Conservation (phyloP, 2,113 vertebrate genomes). For the Naja naja region DNA sequence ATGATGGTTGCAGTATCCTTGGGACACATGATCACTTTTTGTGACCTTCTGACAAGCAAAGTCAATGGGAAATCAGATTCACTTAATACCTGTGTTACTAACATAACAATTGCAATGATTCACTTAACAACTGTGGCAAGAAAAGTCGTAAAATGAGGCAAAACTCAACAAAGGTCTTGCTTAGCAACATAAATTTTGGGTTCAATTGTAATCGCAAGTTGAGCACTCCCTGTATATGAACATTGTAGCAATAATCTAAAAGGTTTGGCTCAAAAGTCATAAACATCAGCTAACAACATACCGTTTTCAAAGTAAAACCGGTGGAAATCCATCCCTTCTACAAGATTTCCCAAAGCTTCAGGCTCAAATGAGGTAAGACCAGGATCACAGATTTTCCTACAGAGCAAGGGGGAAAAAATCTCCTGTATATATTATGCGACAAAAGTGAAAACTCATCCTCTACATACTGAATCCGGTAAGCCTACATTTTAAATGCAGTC, state of each 20-base stretch:
- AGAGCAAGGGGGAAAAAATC: constrained; percentile 33
- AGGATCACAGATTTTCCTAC: constrained; percentile 96
- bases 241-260: not conserved
- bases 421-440: not conserved
- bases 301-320: constrained; percentile 98
- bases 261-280: not conserved
- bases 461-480: not conserved
- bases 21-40: not conserved
- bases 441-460: not conserved
- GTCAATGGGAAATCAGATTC: not conserved
- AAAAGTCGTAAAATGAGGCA: not conserved
- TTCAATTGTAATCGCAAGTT: not conserved
- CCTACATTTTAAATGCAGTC: not conserved
- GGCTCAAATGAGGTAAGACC: constrained; percentile 96
- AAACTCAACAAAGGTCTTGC: not conserved
- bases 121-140: not conserved
- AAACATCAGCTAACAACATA: constrained; percentile 52
- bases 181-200: not conserved
- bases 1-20: not conserved
- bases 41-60: not conserved
- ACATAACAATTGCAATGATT: not conserved
- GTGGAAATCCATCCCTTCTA: constrained; percentile 97
- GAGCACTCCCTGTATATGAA: not conserved
- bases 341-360: constrained; percentile 94
- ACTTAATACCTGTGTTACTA: not conserved